Evolutionary conservation across 2,888 invertebrate species (phyloP).

Genomic region (Lottia scabra): DNA sequence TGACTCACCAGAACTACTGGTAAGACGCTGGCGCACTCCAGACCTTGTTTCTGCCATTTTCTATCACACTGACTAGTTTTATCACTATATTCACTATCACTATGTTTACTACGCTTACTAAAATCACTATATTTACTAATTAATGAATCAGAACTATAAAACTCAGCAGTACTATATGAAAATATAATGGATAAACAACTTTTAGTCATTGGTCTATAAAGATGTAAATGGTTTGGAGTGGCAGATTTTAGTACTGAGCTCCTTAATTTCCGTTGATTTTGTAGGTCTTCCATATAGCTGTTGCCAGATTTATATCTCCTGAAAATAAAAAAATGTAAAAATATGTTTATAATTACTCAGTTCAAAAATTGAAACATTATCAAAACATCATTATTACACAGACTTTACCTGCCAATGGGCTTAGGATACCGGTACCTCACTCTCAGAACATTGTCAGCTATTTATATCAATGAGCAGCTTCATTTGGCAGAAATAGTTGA

Average conservation of each 20-base stretch:
- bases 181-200: constrained; percentile 54
- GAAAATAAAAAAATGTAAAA: neutral
- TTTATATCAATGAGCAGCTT: too few relatives aligned
- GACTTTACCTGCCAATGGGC: too few relatives aligned
- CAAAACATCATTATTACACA: too few relatives aligned
- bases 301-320: neutral
- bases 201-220: constrained; percentile 59
- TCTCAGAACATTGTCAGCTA: too few relatives aligned
- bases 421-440: too few relatives aligned
- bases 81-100: neutral
- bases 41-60: too few relatives aligned
- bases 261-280: neutral
- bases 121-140: constrained; percentile 8
- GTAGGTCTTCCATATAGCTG: neutral
- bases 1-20: neutral
- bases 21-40: too few relatives aligned
- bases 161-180: constrained; percentile 54
- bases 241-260: too few relatives aligned
- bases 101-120: neutral
- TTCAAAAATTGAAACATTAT: too few relatives aligned
- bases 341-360: too few relatives aligned
- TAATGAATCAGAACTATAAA: constrained; percentile 57
- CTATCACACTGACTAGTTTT: neutral
- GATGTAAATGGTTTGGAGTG: constrained; percentile 36
- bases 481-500: too few relatives aligned